Percentiles rank a stretch among this genome's conserved stretches.
phyloP scores from a whole-genome alignment of 1,140 invertebrate species.

The Thaumatotibia leucotreta region DNA sequence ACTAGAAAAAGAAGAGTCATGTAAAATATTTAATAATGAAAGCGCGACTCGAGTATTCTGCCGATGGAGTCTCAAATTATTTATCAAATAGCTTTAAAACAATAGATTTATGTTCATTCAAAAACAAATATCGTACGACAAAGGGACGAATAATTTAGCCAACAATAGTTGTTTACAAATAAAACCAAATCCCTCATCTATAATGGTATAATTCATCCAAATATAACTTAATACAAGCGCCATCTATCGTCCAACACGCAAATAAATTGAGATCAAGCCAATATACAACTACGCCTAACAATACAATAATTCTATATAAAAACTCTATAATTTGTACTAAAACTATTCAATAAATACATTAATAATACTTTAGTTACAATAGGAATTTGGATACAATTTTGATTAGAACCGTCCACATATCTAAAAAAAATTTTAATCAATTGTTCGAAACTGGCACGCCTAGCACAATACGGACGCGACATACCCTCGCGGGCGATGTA shows the following conservation, averaged over 20 bases:
- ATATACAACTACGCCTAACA: neutral
- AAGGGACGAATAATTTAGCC: too few species aligned
- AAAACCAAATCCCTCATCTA: neutral
- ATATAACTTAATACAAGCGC: neutral
- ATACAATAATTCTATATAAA: slow-evolving; percentile 1
- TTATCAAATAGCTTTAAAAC: too few species aligned
- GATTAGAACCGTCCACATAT: neutral
- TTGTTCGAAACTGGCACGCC: neutral
- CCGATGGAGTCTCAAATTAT: too few species aligned
- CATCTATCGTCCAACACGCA: neutral
- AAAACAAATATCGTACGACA: too few species aligned
- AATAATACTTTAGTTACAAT: slow-evolving; percentile 10
- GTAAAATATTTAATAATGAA: too few species aligned
- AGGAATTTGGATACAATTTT: neutral
- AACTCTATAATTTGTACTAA: slow-evolving; percentile 9
- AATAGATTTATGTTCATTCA: too few species aligned
- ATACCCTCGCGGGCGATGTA: too few species aligned
- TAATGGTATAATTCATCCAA: neutral
- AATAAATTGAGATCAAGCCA: slow-evolving; percentile 9
- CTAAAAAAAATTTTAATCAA: neutral
- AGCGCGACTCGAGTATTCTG: too few species aligned
- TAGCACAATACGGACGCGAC: neutral
- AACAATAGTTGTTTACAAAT: neutral
- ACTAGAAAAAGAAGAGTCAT: too few species aligned
- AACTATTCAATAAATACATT: neutral